A percentile compares a stretch with the other conserved stretches of the same genome.
Conservation (phyloP, 2,113 vertebrate species). For the Phaethornis superciliosus region DNA sequence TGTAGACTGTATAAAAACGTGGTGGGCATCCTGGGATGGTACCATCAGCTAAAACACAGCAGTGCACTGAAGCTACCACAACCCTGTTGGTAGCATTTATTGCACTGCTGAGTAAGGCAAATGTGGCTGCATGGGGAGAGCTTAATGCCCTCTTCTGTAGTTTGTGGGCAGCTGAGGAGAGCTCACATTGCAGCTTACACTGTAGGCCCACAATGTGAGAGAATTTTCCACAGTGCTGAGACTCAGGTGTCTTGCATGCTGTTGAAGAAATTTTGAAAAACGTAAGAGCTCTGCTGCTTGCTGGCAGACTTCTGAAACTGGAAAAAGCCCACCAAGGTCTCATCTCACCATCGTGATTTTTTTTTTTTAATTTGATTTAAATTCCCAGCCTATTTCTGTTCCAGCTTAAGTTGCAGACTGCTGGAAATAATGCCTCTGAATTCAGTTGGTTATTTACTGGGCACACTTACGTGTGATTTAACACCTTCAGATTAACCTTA, state of each 20-base stretch:
- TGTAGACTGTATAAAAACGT: too few species aligned
- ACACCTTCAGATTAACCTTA: conserved; percentile 35
- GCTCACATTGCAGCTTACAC: background rate
- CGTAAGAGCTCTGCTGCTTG: background rate
- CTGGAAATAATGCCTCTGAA: background rate
- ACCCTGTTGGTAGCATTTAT: too few species aligned
- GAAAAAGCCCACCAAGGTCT: background rate
- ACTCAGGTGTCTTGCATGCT: fast-evolving
- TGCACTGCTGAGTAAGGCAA: background rate
- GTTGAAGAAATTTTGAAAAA: background rate
- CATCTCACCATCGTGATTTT: background rate
- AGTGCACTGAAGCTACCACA: background rate
- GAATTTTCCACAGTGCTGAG: background rate
- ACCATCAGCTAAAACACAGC: background rate
- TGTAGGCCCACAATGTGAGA: background rate
- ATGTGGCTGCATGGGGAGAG: fast-evolving
- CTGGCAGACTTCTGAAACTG: background rate
- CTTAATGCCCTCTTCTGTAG: fast-evolving
- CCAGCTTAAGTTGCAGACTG: background rate
- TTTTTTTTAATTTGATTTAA: background rate
- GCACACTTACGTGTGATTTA: conserved; percentile 23
- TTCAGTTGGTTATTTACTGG: conserved; percentile 69
- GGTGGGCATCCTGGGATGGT: background rate
- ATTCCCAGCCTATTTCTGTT: background rate
- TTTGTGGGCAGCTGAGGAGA: background rate